Conservation (phyloP, 2,888 invertebrate species). For the Eupithecia vulgata region DNA sequence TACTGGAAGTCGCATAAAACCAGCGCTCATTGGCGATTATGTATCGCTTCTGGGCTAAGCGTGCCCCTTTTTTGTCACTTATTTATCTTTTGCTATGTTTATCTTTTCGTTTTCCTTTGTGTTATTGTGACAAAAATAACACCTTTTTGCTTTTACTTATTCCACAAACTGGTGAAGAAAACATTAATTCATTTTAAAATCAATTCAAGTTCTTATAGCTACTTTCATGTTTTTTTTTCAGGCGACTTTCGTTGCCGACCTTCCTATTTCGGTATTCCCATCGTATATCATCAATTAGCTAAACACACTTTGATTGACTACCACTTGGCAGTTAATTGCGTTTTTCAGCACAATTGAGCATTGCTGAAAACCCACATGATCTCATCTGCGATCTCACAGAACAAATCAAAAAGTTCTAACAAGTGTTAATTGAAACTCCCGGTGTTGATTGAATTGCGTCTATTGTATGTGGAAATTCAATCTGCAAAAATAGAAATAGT, state of each 20-base stretch:
- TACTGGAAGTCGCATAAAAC: too few relatives aligned
- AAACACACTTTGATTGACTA: neutral
- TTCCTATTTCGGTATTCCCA: neutral
- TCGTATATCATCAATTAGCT: neutral
- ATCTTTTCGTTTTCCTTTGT: too few relatives aligned
- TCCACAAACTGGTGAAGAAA: too few relatives aligned
- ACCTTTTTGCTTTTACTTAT: too few relatives aligned
- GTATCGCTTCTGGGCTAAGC: too few relatives aligned
- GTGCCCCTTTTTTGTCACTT: too few relatives aligned
- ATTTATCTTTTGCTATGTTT: too few relatives aligned
- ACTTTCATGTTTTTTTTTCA: neutral
- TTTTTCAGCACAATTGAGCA: neutral
- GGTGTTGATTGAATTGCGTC: slow-evolving; percentile 1
- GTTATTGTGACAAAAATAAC: too few relatives aligned
- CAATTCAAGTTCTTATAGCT: neutral
- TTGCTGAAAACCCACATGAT: slow-evolving; percentile 2
- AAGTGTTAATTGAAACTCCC: neutral
- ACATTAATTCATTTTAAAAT: neutral
- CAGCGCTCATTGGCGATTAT: too few relatives aligned
- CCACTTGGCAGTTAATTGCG: neutral
- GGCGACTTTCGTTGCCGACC: neutral
- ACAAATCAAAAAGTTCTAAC: neutral
- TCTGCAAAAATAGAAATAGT: neutral
- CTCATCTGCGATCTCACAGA: neutral
- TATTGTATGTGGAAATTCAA: neutral